Evolutionary conservation across 2,113 vertebrate species (phyloP), one percentile per base, ranked within the genome.

Genomic region (Neotragus pygmaeus): DNA sequence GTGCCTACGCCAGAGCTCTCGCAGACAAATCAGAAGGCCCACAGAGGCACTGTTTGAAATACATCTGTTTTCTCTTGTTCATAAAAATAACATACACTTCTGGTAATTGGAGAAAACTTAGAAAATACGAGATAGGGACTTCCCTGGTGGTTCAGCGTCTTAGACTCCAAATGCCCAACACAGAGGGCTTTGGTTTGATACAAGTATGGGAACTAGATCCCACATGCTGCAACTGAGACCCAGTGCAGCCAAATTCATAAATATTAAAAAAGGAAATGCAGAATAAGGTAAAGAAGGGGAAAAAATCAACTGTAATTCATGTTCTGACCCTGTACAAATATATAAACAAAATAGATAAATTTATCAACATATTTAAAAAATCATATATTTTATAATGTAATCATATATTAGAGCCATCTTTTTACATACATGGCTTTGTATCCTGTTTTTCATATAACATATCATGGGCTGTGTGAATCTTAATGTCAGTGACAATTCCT

Each of bases 31-130:
- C 60, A 66, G 19, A 84, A 78, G 30, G 30, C 36, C 45, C 49
- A 91, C n/a, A 13, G 45, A 39, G 19, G 33, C 21, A 14, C 45
- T 60, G 7, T 78, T 95, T 60, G 66, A 85, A 73, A 84, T 3
- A 33, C 8, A 21, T 58, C 75, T 66, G 2, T 58, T 85, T 60
- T 53, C 30, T 58, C 94, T 78, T 78, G 47, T 88, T 92, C 70
- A 75, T 82, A 73, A 92, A 90, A 81, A 53, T 60, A 95, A 90
- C 21, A 57, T 15, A 28, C 84, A 58, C 49, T 96, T 94, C 45
- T 17, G 3, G 13, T 55, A 88, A 49, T 73, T 88, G 25, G 13
- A 88, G 19, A 95, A 89, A 95, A 90, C 25, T 85, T 36, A 62
- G 36, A 83, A 88, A 87, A 91, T 70, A 85, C 1, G 47, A 45